These are phyloP conservation scores for Brachionus angularis DNA, from an alignment of 1,140 invertebrate genomes.

Conservation along the genomic window DNA sequence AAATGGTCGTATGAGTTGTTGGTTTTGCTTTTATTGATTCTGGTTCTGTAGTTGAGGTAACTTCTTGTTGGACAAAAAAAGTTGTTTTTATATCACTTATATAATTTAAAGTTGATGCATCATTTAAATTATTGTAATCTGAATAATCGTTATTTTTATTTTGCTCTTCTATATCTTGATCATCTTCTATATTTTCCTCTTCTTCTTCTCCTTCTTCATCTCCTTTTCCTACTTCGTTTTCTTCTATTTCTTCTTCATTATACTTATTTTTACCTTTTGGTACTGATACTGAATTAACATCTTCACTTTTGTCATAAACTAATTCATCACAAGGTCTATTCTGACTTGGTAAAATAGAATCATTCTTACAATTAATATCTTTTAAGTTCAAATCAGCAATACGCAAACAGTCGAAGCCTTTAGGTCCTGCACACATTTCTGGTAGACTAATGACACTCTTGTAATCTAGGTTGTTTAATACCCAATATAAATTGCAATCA, in stretches of 20 bases:
- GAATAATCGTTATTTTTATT: neutral
- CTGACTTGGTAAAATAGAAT: neutral
- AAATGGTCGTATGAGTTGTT: too few relatives aligned
- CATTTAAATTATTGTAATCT: too few relatives aligned
- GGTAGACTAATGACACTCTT: neutral
- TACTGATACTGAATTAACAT: neutral
- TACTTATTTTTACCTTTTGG: too few relatives aligned
- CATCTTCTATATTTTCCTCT: neutral
- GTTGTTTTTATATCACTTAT: too few relatives aligned
- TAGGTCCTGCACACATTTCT: slow-evolving; percentile 36
- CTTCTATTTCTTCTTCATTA: neutral
- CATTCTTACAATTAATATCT: neutral
- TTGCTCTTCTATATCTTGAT: neutral
- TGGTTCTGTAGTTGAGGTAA: too few relatives aligned
- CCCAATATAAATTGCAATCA: slow-evolving; percentile 36
- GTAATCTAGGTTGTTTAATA: slow-evolving; percentile 1
- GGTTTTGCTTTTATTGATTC: too few relatives aligned
- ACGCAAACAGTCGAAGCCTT: slow-evolving; percentile 24
- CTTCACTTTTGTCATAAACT: slow-evolving; percentile 1
- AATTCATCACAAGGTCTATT: slow-evolving; percentile 5
- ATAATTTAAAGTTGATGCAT: too few relatives aligned
- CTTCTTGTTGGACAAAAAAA: too few relatives aligned
- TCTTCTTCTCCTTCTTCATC: neutral
- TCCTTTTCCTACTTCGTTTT: neutral
- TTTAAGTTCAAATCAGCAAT: neutral